phyloP scores from a whole-genome alignment of 2,797 vertebrate species.

The Amphiprion clarkii region DNA sequence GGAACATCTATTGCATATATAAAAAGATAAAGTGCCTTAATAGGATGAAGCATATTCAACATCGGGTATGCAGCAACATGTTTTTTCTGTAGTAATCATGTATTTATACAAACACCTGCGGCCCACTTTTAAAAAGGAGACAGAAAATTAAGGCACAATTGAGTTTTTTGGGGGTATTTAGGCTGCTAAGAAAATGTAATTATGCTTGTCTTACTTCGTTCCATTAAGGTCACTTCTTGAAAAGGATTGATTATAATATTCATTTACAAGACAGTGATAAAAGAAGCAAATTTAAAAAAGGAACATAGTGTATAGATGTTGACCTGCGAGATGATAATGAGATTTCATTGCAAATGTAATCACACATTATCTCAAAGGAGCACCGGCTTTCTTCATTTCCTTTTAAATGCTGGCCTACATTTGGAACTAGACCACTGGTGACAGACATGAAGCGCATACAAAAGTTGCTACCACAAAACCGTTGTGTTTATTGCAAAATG shows the following conservation, averaged over 20 bases:
- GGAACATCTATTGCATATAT: neutral
- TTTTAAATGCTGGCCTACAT: neutral
- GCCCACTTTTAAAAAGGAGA: no score
- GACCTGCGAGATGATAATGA: neutral
- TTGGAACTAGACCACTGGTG: neutral
- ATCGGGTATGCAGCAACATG: neutral
- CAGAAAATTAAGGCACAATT: neutral
- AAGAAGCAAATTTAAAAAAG: neutral
- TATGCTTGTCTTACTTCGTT: neutral
- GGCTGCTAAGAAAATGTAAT: rapidly evolving
- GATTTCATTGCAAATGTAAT: neutral
- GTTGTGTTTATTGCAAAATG: constrained; percentile 66
- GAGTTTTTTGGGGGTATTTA: neutral
- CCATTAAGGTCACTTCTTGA: neutral
- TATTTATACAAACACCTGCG: constrained; percentile 22
- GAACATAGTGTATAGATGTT: neutral
- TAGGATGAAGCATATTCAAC: constrained; percentile 5
- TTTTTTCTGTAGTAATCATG: constrained; percentile 11
- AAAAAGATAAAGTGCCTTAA: constrained; percentile 28
- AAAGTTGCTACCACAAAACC: neutral
- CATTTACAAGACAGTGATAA: neutral
- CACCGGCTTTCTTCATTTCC: neutral
- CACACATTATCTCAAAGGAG: neutral
- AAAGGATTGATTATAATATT: neutral
- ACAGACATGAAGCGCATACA: neutral